Evolutionary conservation across 2,113 vertebrate species (phyloP), one percentile per base, ranked within the genome.

Genomic region (Semnornis frantzii): DNA sequence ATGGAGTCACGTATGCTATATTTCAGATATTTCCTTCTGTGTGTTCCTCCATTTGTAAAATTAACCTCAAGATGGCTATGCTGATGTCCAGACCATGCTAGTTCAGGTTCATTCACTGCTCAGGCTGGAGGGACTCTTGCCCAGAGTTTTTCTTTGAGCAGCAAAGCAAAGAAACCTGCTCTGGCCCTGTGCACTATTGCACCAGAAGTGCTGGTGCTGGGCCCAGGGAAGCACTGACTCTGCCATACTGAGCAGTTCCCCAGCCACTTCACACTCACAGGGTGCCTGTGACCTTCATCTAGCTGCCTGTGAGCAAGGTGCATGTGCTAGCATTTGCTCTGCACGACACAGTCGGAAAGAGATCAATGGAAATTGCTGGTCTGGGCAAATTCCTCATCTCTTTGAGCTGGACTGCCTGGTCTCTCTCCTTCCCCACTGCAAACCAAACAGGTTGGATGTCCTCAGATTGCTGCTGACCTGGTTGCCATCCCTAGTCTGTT

Each of bases 171-270:
- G 64, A 33, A 73, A 54, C 1, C 7, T 33, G 31, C 39, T 80
- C 19, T 2, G 1, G 17, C 65, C 25, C 24, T 33, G 6, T 0
- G 0, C 16, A 19, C 30, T 52, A 0, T 54, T 63, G 58, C 57
- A 46, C 34, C 37, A 63, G n/a, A 18, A 62, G 11, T 20, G 34
- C 27, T 33, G 31, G 33, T 63, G 48, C 63, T 37, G 80, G 37
- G 69, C 7, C 74, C 5, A 2, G 20, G 33, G 33, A 77, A 77
- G 59, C 46, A 31, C 46, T 3, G 6, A n/a, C 59, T 63, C 75
- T 64, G 75, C 75, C 5, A 2, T 64, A 21, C 60, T 54, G 33
- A 78, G 60, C 5, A 3, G 34, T 39, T 52, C 59, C 20, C 28
- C 75, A 52, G 46, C 46, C 1, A 4, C 46, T 33, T 64, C 59